Evolutionary conservation across 2,888 invertebrate genomes (phyloP), one percentile per base, ranked within the genome.

Genomic region (Lasioglossum lativentre): DNA sequence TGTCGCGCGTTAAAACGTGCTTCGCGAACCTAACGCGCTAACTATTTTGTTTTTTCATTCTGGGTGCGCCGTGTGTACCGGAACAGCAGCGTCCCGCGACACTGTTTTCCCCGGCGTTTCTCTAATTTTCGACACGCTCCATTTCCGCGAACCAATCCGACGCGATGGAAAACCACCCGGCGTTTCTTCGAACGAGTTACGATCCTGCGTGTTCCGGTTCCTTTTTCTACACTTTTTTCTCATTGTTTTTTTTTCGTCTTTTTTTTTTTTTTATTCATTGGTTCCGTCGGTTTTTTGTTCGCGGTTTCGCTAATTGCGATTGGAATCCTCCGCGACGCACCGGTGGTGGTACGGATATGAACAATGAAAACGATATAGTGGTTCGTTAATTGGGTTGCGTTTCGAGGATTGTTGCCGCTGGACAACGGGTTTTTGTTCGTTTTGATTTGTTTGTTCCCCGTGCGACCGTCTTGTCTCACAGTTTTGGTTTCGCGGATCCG

Each of bases 1-100:
- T 23, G 77, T 78, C 77, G 52, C 70, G 47, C 38, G 70, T 78
- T 52, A 68, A 70, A 66, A 77, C 47, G 47, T 38, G 68, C 47
- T n/a, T 34, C n/a, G 45, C 34, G 45, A 66, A 45, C 47, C 38
- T 47, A 77, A 68, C 68, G 74, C 16, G 34, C 38, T 23, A n/a
- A 66, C 30, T 45, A 6, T 19, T 45, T 66, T n/a, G 4, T 59
- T 47, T 77, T 77, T 68, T 68, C 45, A 68, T 77, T 77, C 75
- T 16, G 30, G 30, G 14, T 6, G 68, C 76, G 45, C 66, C 59
- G 59, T 30, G 59, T 63, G 45, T 30, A 12, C 27, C 16, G 34
- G 23, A 34, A 27, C 66, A 63, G 45, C 66, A 63, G 45, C 4
- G 34, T 45, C 42, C 34, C 42, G 47, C 34, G 68, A 34, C 10